Evolutionary conservation across 1,140 invertebrate species (phyloP), one percentile per base, ranked within the genome.

Genomic region (Musca domestica): DNA sequence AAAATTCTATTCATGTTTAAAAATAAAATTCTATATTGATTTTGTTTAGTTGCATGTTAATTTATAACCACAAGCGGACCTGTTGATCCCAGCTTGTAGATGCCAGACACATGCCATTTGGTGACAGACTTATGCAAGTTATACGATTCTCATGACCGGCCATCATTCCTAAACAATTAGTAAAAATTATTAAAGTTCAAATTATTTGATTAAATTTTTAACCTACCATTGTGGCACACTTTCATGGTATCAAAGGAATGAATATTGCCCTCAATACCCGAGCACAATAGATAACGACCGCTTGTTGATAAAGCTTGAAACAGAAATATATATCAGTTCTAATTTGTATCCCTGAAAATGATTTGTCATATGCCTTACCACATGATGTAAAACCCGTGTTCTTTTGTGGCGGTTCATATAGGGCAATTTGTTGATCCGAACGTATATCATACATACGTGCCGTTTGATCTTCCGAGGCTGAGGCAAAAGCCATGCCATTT

Each of bases 171-270:
- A 84, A 70, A 70, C 66, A 71, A n/a, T n/a, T n/a, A n/a, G n/a
- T n/a, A 63, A 63, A 64, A 51, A 30, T 51, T 52, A 52, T 61
- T 63, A 14, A n/a, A 52, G 58, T 27, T 25, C 30, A 46, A 19
- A 66, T 68, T 48, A n/a, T n/a, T 17, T 41, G 10, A n/a, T 19
- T 20, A 23, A 12, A 15, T 54, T 14, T 20, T n/a, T n/a, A 46
- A 41, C 1, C n/a, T 82, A 95, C 93, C 92, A 77, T 90, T 91
- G 77, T 95, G 89, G 70, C 85, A 83, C 52, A 87, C 87, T 85
- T 94, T 95, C 67, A 95, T 82, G 1, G 91, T 90, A 74, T 96
- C 94, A 93, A 93, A 95, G 74, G 92, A 89, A 76, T 95, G 93
- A 68, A 95, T 88, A 19, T 87, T 87, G 78, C 92, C 92, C 77